These are phyloP conservation scores for Mesembrinibis cayennensis DNA, from an alignment of 2,113 vertebrate genomes.

Conservation along the genomic window DNA sequence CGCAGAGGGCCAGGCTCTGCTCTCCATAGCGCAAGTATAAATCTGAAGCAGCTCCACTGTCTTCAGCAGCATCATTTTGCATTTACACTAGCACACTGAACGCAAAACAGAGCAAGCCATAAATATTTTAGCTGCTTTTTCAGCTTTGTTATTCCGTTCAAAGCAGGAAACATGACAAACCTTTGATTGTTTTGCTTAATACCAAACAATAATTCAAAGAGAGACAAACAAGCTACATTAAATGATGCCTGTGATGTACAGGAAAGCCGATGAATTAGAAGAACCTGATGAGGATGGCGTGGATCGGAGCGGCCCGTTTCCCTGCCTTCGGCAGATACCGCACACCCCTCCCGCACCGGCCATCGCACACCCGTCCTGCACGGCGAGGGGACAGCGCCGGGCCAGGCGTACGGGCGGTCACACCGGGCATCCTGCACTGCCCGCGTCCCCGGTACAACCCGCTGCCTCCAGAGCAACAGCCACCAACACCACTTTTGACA, in stretches of 20 bases:
- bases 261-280: neutral
- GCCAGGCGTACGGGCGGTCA: neutral
- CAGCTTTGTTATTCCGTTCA: slow-evolving; percentile 64
- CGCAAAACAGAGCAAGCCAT: slow-evolving; percentile 42
- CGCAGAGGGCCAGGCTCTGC: neutral
- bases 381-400: rapidly evolving
- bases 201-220: slow-evolving; percentile 71
- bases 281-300: neutral
- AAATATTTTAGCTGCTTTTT: slow-evolving; percentile 68
- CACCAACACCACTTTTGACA: neutral
- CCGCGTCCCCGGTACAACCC: neutral
- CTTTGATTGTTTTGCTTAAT: slow-evolving; percentile 73
- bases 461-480: neutral
- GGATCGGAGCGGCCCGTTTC: neutral
- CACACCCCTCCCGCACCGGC: rapidly evolving
- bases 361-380: rapidly evolving
- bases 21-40: neutral
- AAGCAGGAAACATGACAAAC: slow-evolving; percentile 72
- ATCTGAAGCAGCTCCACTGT: slow-evolving; percentile 4
- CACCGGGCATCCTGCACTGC: rapidly evolving
- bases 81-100: slow-evolving; percentile 26
- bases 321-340: rapidly evolving
- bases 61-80: slow-evolving; percentile 15
- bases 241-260: slow-evolving; percentile 54
- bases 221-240: slow-evolving; percentile 65